These are phyloP conservation scores for Acrobasis suavella DNA, from an alignment of 2,888 invertebrate species.

Conservation along the genomic window DNA sequence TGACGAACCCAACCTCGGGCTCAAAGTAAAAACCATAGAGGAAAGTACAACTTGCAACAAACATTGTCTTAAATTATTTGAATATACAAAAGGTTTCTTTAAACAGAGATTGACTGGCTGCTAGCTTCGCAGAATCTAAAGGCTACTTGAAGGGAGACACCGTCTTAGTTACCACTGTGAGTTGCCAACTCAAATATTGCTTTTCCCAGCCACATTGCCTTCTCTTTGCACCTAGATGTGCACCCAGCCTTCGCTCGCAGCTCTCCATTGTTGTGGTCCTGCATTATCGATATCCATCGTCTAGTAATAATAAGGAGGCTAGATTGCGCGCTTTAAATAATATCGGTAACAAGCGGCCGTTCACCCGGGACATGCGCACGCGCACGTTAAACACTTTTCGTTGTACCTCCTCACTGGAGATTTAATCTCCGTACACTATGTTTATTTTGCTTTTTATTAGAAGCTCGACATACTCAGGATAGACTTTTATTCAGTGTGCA, in stretches of 20 bases:
- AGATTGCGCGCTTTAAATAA: conserved; percentile 53
- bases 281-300: conserved; percentile 43
- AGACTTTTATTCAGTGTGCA: too few relatives aligned
- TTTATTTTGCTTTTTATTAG: conserved; percentile 13
- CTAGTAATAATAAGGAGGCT: conserved; percentile 52
- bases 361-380: conserved; percentile 35
- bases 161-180: too few relatives aligned
- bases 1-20: too few relatives aligned
- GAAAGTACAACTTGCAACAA: too few relatives aligned
- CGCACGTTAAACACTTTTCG: conserved; percentile 13
- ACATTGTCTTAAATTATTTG: too few relatives aligned
- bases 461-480: not conserved
- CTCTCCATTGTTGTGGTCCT: conserved; percentile 32
- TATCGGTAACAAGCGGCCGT: conserved; percentile 43
- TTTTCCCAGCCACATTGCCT: too few relatives aligned
- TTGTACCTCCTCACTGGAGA: not conserved
- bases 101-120: too few relatives aligned
- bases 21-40: too few relatives aligned
- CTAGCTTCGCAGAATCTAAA: too few relatives aligned
- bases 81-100: too few relatives aligned
- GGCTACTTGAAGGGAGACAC: too few relatives aligned
- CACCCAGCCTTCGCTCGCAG: conserved; percentile 2
- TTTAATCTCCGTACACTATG: conserved; percentile 1
- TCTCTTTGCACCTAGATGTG: not conserved
- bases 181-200: too few relatives aligned